These are phyloP conservation scores for Rhopilema esculentum DNA, from an alignment of 30 jellyfish, hydroid and myxozoan species.

Conservation along the genomic window DNA sequence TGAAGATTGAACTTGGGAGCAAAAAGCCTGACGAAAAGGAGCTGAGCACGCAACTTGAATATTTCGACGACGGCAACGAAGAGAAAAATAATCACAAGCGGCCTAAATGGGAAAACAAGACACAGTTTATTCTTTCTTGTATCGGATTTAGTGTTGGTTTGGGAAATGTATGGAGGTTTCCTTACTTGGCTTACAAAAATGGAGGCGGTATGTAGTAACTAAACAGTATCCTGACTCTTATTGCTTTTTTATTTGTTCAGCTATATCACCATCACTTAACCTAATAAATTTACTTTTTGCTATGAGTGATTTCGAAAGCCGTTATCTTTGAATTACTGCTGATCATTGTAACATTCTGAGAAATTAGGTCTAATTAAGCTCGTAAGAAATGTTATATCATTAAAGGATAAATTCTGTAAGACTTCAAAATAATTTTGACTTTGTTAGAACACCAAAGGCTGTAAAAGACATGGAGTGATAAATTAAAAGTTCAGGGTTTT, in stretches of 20 bases:
- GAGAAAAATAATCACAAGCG: slow-evolving; percentile 39
- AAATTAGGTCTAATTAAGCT: too few relatives aligned
- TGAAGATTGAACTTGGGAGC: slow-evolving; percentile 55
- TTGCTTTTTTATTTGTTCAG: too few relatives aligned
- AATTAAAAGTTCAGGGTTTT: too few relatives aligned
- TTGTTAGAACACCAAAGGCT: not conserved
- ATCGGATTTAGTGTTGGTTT: slow-evolving; percentile 92
- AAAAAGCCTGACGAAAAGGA: slow-evolving; percentile 36
- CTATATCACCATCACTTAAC: too few relatives aligned
- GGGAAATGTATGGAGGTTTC: slow-evolving; percentile 95
- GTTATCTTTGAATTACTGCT: not conserved
- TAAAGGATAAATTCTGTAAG: not conserved
- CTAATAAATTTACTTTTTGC: too few relatives aligned
- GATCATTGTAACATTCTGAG: too few relatives aligned
- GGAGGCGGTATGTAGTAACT: slow-evolving; percentile 81
- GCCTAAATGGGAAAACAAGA: slow-evolving; percentile 88
- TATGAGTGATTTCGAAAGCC: too few relatives aligned
- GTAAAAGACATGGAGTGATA: not conserved
- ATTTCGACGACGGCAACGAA: not conserved
- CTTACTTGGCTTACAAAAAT: slow-evolving; percentile 86
- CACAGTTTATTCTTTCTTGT: slow-evolving; percentile 86
- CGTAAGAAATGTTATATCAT: too few relatives aligned
- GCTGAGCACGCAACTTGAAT: slow-evolving; percentile 4
- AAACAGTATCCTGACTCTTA: not conserved
- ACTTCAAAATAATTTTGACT: not conserved